These are phyloP conservation scores for Monochamus alternatus DNA, from an alignment of 2,888 invertebrate species.

Conservation along the genomic window DNA sequence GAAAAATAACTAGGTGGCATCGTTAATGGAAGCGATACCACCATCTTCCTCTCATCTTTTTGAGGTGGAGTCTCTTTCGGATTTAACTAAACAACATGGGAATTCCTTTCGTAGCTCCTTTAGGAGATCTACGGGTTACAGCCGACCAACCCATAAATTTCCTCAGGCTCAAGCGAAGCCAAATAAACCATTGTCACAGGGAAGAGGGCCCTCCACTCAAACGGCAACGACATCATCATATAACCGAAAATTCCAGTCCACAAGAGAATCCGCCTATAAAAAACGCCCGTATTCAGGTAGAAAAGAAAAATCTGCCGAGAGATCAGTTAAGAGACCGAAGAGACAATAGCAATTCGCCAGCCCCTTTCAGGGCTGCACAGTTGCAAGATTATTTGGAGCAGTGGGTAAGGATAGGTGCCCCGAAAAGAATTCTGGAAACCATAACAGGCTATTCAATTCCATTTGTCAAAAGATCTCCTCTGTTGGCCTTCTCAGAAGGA, in stretches of 20 bases:
- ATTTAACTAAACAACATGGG: not conserved
- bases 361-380: conserved; percentile 30
- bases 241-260: not conserved
- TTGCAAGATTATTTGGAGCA: conserved; percentile 23
- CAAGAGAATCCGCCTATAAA: conserved; percentile 3
- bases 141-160: not conserved
- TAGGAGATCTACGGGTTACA: conserved; percentile 6
- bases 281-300: conserved; percentile 1
- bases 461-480: conserved; percentile 37
- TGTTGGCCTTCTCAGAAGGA: conserved; percentile 14
- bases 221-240: not conserved
- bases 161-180: not conserved
- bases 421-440: conserved; percentile 33
- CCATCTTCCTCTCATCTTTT: conserved; percentile 1
- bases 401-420: conserved; percentile 41
- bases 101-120: conserved; percentile 5
- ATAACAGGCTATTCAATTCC: conserved; percentile 48
- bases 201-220: not conserved
- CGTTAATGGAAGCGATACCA: conserved; percentile 1
- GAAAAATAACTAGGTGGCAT: conserved; percentile 18
- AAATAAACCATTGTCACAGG: not conserved
- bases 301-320: not conserved
- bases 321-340: conserved; percentile 10
- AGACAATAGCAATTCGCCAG: conserved; percentile 20
- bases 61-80: not conserved